Evolutionary conservation across 2,113 vertebrate species (phyloP), one percentile per base, ranked within the genome.

Genomic region (Melanerpes formicivorus): DNA sequence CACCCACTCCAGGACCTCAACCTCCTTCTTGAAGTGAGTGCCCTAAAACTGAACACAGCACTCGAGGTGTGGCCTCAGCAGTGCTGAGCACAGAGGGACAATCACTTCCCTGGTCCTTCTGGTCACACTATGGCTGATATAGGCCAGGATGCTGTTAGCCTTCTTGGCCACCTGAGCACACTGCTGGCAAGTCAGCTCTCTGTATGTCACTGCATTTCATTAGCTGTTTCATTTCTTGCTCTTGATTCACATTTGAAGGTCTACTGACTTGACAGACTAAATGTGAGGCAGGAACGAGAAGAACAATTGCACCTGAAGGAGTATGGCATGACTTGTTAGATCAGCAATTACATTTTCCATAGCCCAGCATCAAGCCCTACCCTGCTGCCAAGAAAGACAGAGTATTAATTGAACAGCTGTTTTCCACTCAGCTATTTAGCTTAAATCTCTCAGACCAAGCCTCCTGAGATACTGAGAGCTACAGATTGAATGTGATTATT

Each of bases 401-500:
- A 76, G 23, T 44, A 32, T 52, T 72, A 92, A 89, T 42, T 54
- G 75, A 87, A 54, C 75, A 93, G 89, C 44, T 92, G 74, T 87
- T 92, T 90, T 87, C 84, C 78, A 69, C 55, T 80, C 52, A 40
- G 4, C 27, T 75, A 15, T 50, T 88, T 66, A 18, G 63, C 46
- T 62, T 59, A 14, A 50, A n/a, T 60, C 27, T 75, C 70, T 82
- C 81, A 44, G 90, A 88, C 84, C 74, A 85, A 96, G 75, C 87
- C 88, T 86, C 48, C 5, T 26, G 66, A 80, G 71, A 96, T 52
- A 64, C 8, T 26, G 21, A 93, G 93, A 70, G 32, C 60, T 73
- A 10, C 90, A 62, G 32, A 88, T 88, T n/a, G 88, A 42, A 32
- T 63, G 26, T 44, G 84, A 90, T 84, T 58, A 27, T n/a, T 30